These are phyloP conservation scores for Trissoscelio sp. DNA, from an alignment of 2,888 invertebrate species.

Conservation along the genomic window DNA sequence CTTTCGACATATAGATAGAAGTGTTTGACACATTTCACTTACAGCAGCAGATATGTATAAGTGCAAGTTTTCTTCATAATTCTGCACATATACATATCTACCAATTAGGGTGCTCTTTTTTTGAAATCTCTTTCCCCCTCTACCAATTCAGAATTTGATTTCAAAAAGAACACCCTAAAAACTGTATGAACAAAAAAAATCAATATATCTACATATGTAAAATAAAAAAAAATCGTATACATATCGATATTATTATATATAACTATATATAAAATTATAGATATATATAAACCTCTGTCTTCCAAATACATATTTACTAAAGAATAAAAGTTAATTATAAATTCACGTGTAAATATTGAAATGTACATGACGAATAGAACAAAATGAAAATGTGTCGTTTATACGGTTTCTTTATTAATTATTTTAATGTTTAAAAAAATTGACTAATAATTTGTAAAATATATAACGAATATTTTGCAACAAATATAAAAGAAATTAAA, in stretches of 20 bases:
- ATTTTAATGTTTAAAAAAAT: too few relatives aligned
- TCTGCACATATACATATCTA: neutral
- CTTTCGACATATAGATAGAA: neutral
- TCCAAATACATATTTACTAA: slow-evolving; percentile 80
- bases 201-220: slow-evolving; percentile 36
- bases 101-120: too few relatives aligned
- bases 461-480: too few relatives aligned
- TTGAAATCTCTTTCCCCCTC: too few relatives aligned
- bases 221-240: slow-evolving; percentile 30
- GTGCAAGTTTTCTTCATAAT: too few relatives aligned
- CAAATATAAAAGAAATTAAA: too few relatives aligned
- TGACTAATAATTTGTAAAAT: too few relatives aligned
- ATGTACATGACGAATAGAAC: slow-evolving; percentile 57
- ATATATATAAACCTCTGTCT: slow-evolving; percentile 82
- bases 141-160: too few relatives aligned
- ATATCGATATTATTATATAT: slow-evolving; percentile 68
- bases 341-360: slow-evolving; percentile 63
- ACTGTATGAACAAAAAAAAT: neutral
- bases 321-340: slow-evolving; percentile 65
- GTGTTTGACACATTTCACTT: neutral
- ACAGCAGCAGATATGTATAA: slow-evolving; percentile 22
- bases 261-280: slow-evolving; percentile 11
- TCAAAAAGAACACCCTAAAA: too few relatives aligned
- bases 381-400: neutral
- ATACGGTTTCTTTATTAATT: too few relatives aligned